Percentiles rank a stretch among this genome's conserved stretches.
Conservation (phyloP, 2,888 invertebrate species). For the Schizotus pectinicornis region DNA sequence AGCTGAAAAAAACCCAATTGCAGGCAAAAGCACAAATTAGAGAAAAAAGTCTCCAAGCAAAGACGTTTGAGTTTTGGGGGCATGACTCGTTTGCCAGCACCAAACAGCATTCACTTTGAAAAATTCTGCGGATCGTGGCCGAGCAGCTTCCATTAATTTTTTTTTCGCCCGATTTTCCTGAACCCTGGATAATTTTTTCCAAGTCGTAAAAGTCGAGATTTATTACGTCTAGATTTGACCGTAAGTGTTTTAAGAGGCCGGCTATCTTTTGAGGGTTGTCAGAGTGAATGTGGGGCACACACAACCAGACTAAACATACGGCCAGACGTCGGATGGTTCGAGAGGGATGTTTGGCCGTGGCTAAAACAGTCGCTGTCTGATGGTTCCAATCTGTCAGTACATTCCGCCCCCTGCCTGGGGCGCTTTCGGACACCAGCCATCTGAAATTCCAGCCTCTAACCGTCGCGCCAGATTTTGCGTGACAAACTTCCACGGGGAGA, state of each 20-base stretch:
- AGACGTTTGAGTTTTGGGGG: no score
- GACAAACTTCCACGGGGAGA: no score
- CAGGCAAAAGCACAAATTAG: no score
- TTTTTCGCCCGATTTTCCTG: no score
- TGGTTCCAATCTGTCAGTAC: slow-evolving; percentile 60
- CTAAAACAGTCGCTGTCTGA: slow-evolving; percentile 52
- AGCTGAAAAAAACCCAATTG: no score
- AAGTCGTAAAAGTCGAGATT: no score
- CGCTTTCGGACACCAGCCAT: slow-evolving; percentile 15
- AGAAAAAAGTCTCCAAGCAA: no score
- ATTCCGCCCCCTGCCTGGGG: slow-evolving; percentile 44
- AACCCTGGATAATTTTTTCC: no score
- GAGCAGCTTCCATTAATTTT: no score
- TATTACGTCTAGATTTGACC: slow-evolving; percentile 10
- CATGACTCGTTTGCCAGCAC: no score
- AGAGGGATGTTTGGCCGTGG: slow-evolving; percentile 50
- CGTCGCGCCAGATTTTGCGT: slow-evolving; percentile 13
- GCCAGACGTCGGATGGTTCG: slow-evolving; percentile 45
- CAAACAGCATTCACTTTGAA: no score
- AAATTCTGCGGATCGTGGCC: no score
- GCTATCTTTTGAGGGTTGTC: slow-evolving; percentile 17
- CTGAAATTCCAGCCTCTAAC: slow-evolving; percentile 11
- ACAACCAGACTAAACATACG: slow-evolving; percentile 53
- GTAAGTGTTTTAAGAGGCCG: slow-evolving; percentile 24
- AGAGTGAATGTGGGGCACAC: slow-evolving; percentile 23